Evolutionary conservation across 1,140 invertebrate species (phyloP).

Genomic region (Physella acuta): DNA sequence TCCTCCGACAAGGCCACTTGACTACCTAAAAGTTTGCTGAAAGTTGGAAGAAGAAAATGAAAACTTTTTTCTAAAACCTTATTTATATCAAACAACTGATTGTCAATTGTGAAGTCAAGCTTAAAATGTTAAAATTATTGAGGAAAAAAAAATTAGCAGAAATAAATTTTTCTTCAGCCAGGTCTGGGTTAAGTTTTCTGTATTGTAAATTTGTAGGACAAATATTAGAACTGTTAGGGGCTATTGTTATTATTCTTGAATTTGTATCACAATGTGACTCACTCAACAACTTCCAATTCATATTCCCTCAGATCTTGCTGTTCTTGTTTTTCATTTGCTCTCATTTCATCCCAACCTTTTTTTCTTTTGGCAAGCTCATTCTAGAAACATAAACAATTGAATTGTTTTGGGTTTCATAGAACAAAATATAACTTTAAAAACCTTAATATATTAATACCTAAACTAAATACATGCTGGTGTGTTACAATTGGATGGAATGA

Average conservation of each 20-base stretch:
- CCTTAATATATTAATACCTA: too few relatives aligned
- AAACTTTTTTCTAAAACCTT: not conserved
- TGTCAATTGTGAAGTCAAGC: too few relatives aligned
- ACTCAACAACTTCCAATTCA: conserved; percentile 53
- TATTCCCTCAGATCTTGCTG: conserved; percentile 51
- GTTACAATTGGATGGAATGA: too few relatives aligned
- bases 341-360: conserved; percentile 42
- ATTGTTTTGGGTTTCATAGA: too few relatives aligned
- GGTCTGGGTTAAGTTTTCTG: not conserved
- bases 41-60: too few relatives aligned
- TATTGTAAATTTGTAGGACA: not conserved
- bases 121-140: not conserved
- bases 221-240: not conserved
- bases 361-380: conserved; percentile 43
- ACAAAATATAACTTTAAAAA: too few relatives aligned
- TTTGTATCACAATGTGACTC: too few relatives aligned
- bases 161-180: not conserved
- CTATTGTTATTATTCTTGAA: not conserved
- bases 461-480: too few relatives aligned
- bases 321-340: conserved; percentile 47
- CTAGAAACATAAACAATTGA: too few relatives aligned
- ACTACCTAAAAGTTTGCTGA: conserved; percentile 52
- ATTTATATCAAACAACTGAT: not conserved
- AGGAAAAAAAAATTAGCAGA: not conserved
- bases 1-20: conserved; percentile 55